Evolutionary conservation across 2,113 vertebrate species (phyloP).

Genomic region (Sinocyclocheilus maitianheensis): DNA sequence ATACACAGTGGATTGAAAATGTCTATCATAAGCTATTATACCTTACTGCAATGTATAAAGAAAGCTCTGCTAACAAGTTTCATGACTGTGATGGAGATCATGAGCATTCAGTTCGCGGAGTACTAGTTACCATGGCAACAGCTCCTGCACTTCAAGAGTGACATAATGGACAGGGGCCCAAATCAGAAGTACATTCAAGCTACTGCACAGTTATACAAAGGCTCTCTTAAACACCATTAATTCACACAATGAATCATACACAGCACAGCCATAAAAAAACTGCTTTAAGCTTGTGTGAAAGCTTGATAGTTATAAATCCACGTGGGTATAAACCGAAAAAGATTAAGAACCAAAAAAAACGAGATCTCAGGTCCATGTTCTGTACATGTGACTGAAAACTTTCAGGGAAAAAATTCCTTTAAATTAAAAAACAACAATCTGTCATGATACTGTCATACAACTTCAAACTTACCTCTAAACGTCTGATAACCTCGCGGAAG

Average conservation of each 20-base stretch:
- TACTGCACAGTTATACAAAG: conserved; percentile 36
- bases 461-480: conserved; percentile 86
- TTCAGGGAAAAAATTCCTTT: no score
- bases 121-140: conserved; percentile 76
- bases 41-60: neutral
- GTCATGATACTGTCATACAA: neutral
- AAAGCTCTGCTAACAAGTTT: conserved; percentile 5
- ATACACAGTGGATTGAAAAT: neutral
- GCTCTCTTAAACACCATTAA: conserved; percentile 25
- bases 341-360: no score
- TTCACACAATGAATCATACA: neutral
- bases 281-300: neutral
- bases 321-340: no score
- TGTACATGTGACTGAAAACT: no score
- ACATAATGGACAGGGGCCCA: conserved; percentile 56
- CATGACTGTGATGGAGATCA: conserved; percentile 1
- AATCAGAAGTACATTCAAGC: conserved; percentile 53
- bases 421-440: no score
- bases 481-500: conserved; percentile 94
- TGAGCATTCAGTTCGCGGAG: conserved; percentile 66
- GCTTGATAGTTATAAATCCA: no score
- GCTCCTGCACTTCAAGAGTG: conserved; percentile 55
- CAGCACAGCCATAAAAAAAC: conserved; percentile 2
- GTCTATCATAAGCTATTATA: neutral
- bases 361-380: no score